A percentile compares a stretch with the other conserved stretches of the same genome.
These are phyloP conservation scores for Cephalophus harveyi DNA, from an alignment of 2,113 vertebrate genomes.

Conservation along the genomic window DNA sequence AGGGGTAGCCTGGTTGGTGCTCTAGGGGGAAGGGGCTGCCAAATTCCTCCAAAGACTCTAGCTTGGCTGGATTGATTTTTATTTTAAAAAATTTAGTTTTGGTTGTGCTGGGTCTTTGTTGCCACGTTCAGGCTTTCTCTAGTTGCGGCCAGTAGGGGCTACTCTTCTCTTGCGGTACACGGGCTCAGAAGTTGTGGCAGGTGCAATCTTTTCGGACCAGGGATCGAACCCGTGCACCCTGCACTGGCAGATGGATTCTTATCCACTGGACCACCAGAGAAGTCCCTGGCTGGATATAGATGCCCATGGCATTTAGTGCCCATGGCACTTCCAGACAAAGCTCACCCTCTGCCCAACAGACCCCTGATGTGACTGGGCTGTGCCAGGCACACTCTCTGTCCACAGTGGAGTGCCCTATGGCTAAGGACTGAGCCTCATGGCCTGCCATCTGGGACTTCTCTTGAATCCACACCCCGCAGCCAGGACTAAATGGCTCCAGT, in stretches of 20 bases:
- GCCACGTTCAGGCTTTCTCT: not conserved
- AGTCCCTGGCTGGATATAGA: not conserved
- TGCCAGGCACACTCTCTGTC: not conserved
- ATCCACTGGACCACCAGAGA: not conserved
- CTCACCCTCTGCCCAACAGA: not conserved
- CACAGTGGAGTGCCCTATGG: not conserved
- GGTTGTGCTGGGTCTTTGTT: not conserved
- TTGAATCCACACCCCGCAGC: not conserved
- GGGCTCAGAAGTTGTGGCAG: not conserved
- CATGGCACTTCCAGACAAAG: not conserved
- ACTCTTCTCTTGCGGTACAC: not conserved
- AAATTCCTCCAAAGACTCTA: not conserved
- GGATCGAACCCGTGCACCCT: not conserved
- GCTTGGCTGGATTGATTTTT: not conserved
- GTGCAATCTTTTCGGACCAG: not conserved
- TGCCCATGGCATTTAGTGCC: not conserved
- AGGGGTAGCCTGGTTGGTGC: not conserved
- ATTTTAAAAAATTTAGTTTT: not conserved
- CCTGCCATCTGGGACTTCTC: not conserved
- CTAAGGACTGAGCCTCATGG: not conserved
- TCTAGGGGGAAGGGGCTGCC: not conserved
- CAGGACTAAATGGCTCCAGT: not conserved
- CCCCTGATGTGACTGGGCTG: not conserved
- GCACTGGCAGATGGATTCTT: not conserved
- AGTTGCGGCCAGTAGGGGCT: not conserved